Evolutionary conservation across 2,888 invertebrate genomes (phyloP), one percentile per base, ranked within the genome.

Genomic region (Megaustenia siamemsis): DNA sequence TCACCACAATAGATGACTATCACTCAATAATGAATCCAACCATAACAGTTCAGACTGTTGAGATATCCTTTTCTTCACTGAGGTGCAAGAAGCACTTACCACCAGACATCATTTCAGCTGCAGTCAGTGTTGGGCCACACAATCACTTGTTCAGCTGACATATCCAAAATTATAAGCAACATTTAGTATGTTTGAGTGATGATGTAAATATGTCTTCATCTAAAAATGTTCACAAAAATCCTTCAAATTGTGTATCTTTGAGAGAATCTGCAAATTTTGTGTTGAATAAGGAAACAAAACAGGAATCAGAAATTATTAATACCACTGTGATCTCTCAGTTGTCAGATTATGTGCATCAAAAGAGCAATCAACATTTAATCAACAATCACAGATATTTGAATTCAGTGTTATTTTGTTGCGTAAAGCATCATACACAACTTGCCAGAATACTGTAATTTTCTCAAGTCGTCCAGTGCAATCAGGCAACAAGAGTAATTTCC

Each of bases 141-240:
- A 49, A 15, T 49, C 15, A 6, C 15, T 24, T 35, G 40, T 43
- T 28, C 63, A 15, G 56, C 38, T 21, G 43, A 60, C 24, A 35
- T 38, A n/a, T 56, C 73, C 28, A 71, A 79, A 45, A 84, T 85
- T 60, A 81, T 76, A 53, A 43, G 53, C 15, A 86, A 82, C 73
- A 80, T 83, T 77, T 86, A 86, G 32, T 86, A 86, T 82, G 84
- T 82, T 28, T 86, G n/a, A 85, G 85, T 73, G 82, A 79, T n/a
- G 77, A 71, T 35, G 63, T 66, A 53, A 86, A 77, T 60, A 77
- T 84, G 35, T 88, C 86, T 1, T 35, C 84, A 53, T 40, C 82
- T 76, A 40, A 5, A 38, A 60, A 38, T 60, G 53, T 68, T 63
- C 75, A 84, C 68, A 35, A 73, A 28, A 38, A 76, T 18, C 0